Base-by-base conservation (phyloP, 2,888 invertebrate genomes). In the Minunthozetes semirufus region DNA sequence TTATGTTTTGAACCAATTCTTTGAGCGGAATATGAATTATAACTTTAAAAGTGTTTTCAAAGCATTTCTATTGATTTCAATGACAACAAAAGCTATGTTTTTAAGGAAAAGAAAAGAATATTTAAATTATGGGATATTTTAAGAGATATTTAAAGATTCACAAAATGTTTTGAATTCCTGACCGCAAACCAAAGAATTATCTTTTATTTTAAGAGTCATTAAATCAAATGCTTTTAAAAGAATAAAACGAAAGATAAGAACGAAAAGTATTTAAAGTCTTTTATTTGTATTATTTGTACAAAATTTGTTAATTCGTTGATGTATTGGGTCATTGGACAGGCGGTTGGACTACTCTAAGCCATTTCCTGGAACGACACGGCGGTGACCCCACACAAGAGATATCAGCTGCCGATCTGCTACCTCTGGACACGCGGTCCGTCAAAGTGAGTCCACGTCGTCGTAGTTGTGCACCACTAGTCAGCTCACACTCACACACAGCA, bases 361-460 rank as follows among this genome's bases (percentile, higher is more conserved):
- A 94, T 85, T 94, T 93, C 86, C 87, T 94, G 82, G 88, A 89
- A 80, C 89, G 92, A 78, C 78, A 78, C 70, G 72, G 68, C 19
- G 73, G 72, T 33, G 91, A 92, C 83, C 92, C 93, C 61, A 90
- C 91, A 84, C 90, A 91, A 71, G 80, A 82, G 48, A 79, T 79
- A 46, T 68, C 71, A n/a, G 72, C 76, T 8, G 72, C 74, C 50
- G 76, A 77, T 53, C 50, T 77, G 72, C 63, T 77, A 56, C 77
- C 77, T 38, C 42, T 77, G 75, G 77, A 77, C 38, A 76, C 77
- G 4, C 48, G 73, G 42, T 56, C 74, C 15, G n/a, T 72, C 19
- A 76, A 48, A 61, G 72, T 68, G 63, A 48, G 61, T 72, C 70
- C 72, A 11, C 73, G 76, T 25, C 76, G 75, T 25, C 75, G 75